Percentiles rank a stretch among this genome's conserved stretches.
Evolutionary conservation across 2,888 invertebrate genomes (phyloP).

Genomic region (Hecatera dysodea): DNA sequence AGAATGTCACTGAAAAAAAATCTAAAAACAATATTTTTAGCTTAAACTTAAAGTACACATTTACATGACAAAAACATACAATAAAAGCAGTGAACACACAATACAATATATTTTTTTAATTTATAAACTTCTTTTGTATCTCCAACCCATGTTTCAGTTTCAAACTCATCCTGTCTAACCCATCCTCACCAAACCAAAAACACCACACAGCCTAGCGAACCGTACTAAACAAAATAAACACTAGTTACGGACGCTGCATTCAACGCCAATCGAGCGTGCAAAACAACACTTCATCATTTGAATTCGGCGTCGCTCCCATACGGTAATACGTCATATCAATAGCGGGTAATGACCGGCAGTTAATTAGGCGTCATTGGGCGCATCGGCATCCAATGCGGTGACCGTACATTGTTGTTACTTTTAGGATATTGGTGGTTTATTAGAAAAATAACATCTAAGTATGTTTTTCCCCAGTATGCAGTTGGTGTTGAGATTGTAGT

Average conservation of each 20-base stretch:
- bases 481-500: neutral
- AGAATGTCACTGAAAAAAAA: too few species aligned
- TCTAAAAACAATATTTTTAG: too few species aligned
- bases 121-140: too few species aligned
- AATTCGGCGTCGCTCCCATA: conserved; percentile 60
- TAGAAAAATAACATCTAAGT: neutral
- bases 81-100: too few species aligned
- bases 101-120: too few species aligned
- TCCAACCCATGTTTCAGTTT: too few species aligned
- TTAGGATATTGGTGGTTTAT: neutral
- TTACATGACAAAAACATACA: too few species aligned
- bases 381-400: conserved; percentile 70
- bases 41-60: too few species aligned
- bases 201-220: conserved; percentile 21
- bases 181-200: conserved; percentile 14
- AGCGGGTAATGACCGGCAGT: conserved; percentile 63
- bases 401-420: conserved; percentile 55
- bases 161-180: too few species aligned
- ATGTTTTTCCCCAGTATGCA: neutral
- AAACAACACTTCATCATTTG: conserved; percentile 67
- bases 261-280: conserved; percentile 52
- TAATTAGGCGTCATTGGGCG: conserved; percentile 66
- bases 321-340: conserved; percentile 68
- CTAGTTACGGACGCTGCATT: conserved; percentile 56
- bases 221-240: conserved; percentile 48